Base-by-base conservation (phyloP, 2,797 vertebrate genomes). In the Phylloscopus collybita region DNA sequence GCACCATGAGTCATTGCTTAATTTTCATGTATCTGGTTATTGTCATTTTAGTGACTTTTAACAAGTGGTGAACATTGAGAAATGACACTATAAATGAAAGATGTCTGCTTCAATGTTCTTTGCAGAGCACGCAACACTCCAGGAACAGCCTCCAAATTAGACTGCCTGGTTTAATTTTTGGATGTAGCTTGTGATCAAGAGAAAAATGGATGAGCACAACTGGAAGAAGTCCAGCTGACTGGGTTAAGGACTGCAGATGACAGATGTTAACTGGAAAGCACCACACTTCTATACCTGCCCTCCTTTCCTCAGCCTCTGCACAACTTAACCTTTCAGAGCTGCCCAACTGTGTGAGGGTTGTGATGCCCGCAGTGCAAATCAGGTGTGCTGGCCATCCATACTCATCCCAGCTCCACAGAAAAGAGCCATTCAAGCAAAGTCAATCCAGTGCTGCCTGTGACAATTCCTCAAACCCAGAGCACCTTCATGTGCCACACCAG, bases 371-470 rank as follows among this genome's bases (percentile, higher is more conserved):
- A 20, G 45, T 1, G n/a, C 71, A 34, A 9, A 32, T 6, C 59
- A 45, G 56, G 5, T 3, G 36, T 0, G 5, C 6, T n/a, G 36
- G 27, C 25, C 25, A 13, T 1, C 9, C 26, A 27, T 4, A 44
- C 26, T 44, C 65, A 91, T n/a, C 27, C 23, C 57, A 29, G 49
- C 50, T 14, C 34, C 42, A 14, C 4, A 5, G 57, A 23, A n/a
- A 81, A 45, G 64, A 80, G 29, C 44, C 56, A 26, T n/a, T 53
- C 65, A 16, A 64, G 53, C 32, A 9, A 3, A 81, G 38, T 13
- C n/a, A 44, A 18, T 21, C 56, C 32, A 60, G 50, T 4, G 11
- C 11, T 44, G 36, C 26, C 72, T 22, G 13, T 6, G 42, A 54
- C 3, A 62, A 21, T 6, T 45, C 23, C 45, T 76, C 59, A 60